Evolutionary conservation across 2,888 invertebrate species (phyloP).

Genomic region (Dusona sp.): DNA sequence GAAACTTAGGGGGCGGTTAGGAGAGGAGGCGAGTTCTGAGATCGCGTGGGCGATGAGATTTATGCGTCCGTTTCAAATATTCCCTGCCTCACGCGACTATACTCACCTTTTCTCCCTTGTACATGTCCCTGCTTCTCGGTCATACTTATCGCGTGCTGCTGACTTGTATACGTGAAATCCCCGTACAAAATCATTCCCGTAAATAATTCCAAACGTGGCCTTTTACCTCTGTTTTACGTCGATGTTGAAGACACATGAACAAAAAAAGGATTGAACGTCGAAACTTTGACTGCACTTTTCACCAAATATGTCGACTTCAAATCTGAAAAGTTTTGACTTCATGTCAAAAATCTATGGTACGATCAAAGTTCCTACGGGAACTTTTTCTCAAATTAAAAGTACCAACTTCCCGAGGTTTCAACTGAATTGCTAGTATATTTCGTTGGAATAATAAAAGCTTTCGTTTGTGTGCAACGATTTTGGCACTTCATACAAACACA

Average conservation of each 20-base stretch:
- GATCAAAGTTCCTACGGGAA: neutral
- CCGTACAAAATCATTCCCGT: constrained; percentile 65
- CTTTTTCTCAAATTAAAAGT: neutral
- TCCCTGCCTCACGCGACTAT: constrained; percentile 70
- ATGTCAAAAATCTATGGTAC: neutral
- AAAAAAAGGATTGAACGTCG: neutral
- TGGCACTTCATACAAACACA: neutral
- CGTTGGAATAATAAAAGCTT: neutral
- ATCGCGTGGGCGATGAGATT: constrained; percentile 76
- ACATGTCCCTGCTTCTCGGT: constrained; percentile 29
- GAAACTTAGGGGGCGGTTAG: constrained; percentile 7
- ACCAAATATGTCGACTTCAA: neutral
- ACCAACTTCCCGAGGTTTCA: neutral
- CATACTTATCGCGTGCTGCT: constrained; percentile 20
- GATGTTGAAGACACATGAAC: neutral
- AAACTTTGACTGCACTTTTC: constrained; percentile 7
- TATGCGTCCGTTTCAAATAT: constrained; percentile 82
- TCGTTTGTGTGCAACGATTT: neutral
- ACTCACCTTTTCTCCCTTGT: constrained; percentile 64
- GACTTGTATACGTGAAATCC: constrained; percentile 54
- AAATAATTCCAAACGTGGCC: constrained; percentile 65
- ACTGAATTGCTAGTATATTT: neutral
- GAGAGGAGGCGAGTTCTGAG: constrained; percentile 25
- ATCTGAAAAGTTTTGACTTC: neutral
- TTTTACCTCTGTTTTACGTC: constrained; percentile 2